Conservation (phyloP, 1,140 invertebrate species). For the Mycetomoellerius zeteki region DNA sequence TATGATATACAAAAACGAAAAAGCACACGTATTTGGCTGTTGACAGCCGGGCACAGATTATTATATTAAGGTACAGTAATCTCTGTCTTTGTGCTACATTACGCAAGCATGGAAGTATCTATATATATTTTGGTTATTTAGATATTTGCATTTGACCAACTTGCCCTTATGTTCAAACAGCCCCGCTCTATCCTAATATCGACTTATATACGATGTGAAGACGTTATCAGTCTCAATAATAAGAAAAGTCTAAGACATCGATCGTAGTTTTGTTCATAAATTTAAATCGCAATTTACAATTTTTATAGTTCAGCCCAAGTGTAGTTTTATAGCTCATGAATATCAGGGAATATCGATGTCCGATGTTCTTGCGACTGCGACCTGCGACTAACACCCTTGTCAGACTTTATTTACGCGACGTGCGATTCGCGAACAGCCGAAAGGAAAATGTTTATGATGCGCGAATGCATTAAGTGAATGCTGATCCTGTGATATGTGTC, state of each 20-base stretch:
- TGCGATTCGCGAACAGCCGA: background rate
- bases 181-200: too few species aligned
- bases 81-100: too few species aligned
- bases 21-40: too few species aligned
- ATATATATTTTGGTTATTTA: too few species aligned
- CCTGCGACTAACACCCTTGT: constrained; percentile 25
- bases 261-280: background rate
- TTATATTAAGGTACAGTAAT: too few species aligned
- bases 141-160: too few species aligned
- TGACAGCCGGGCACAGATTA: too few species aligned
- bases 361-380: constrained; percentile 14
- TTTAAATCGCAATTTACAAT: constrained; percentile 16
- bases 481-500: constrained; percentile 23
- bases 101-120: too few species aligned
- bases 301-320: constrained; percentile 10
- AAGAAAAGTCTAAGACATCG: background rate
- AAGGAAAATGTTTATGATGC: constrained; percentile 56
- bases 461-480: constrained; percentile 15
- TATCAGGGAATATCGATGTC: constrained; percentile 5
- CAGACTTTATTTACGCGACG: constrained; percentile 49
- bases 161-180: too few species aligned
- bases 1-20: too few species aligned
- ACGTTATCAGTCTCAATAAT: background rate
- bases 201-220: background rate
- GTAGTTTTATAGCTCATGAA: constrained; percentile 32